Evolutionary conservation across 2,113 vertebrate genomes (phyloP).

Genomic region (Chlamydotis undulata): DNA sequence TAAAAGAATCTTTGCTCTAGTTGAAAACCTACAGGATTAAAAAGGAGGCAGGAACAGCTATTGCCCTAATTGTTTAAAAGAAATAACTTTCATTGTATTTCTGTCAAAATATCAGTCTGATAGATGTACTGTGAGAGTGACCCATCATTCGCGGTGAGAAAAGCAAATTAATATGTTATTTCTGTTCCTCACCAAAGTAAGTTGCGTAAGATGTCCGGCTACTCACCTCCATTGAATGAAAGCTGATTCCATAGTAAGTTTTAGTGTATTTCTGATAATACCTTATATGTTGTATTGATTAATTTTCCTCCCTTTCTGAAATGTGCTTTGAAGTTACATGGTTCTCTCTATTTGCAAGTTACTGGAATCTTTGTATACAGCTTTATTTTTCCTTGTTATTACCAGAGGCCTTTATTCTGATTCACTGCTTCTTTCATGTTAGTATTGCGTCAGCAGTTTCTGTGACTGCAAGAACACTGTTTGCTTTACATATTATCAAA

Average conservation of each 20-base stretch:
- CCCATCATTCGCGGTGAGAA: fast-evolving
- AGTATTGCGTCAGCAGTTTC: neutral
- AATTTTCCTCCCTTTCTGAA: neutral
- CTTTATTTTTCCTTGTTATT: neutral
- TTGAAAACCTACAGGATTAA: neutral
- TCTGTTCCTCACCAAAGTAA: neutral
- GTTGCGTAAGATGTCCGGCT: neutral
- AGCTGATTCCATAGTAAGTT: neutral
- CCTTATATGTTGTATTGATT: neutral
- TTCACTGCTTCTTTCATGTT: neutral
- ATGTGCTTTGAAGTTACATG: neutral
- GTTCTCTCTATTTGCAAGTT: neutral
- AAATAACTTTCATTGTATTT: neutral
- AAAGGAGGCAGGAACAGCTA: neutral
- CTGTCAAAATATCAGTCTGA: neutral
- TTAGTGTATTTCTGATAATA: neutral
- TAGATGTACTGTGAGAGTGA: neutral
- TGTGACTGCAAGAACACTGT: neutral
- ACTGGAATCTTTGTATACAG: neutral
- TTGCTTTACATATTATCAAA: neutral
- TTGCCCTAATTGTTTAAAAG: neutral
- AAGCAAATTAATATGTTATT: neutral
- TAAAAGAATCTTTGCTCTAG: neutral
- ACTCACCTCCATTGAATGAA: neutral
- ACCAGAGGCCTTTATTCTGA: neutral